A percentile compares a stretch with the other conserved stretches of the same genome.
These are phyloP conservation scores for Oscheius sp. DNA, from an alignment of 2,888 invertebrate species.

Conservation along the genomic window DNA sequence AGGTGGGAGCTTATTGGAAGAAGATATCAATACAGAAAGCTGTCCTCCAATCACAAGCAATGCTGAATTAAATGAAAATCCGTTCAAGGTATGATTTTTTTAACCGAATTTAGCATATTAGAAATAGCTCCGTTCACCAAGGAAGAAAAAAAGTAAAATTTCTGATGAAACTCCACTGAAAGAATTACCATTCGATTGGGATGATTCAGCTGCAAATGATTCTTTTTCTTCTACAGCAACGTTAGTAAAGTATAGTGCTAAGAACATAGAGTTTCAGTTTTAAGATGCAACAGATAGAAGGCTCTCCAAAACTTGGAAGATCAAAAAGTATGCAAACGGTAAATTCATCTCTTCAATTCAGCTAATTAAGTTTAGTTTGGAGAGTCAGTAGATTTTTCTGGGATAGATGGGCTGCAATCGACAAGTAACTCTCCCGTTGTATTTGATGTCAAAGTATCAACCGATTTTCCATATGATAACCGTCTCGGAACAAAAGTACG, in stretches of 20 bases:
- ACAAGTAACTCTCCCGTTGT: neutral
- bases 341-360: neutral
- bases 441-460: neutral
- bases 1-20: neutral
- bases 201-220: constrained; percentile 29
- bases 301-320: neutral
- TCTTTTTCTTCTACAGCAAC: constrained; percentile 12
- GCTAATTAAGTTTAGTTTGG: neutral
- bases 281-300: neutral
- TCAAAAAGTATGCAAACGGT: constrained; percentile 16
- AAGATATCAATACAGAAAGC: constrained; percentile 29
- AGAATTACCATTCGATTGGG: constrained; percentile 25
- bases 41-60: constrained; percentile 21
- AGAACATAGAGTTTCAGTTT: neutral
- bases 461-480: constrained; percentile 14
- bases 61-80: neutral
- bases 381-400: constrained; percentile 15
- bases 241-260: neutral
- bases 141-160: neutral
- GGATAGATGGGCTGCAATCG: neutral
- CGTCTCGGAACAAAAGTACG: constrained; percentile 32
- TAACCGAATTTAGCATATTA: neutral
- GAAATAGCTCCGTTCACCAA: constrained; percentile 11
- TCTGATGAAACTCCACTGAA: neutral
- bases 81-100: constrained; percentile 25